These are phyloP conservation scores for Drymonia ruficornis DNA, from an alignment of 2,888 invertebrate species.

Conservation along the genomic window DNA sequence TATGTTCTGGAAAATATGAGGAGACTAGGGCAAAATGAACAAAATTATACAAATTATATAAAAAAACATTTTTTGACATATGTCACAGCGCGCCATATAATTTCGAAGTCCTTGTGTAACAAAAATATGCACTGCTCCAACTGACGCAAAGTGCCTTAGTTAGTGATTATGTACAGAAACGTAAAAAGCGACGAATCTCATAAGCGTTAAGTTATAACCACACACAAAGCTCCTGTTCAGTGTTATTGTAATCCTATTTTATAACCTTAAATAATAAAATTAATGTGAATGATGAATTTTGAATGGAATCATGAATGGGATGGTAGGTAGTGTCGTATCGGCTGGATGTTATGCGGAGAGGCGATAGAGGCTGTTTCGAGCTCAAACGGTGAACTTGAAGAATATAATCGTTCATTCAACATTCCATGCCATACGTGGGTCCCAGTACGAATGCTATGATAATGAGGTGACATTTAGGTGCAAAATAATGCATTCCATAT, in stretches of 20 bases:
- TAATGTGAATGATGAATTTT: constrained; percentile 20
- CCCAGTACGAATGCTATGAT: constrained; percentile 58
- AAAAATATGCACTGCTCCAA: constrained; percentile 30
- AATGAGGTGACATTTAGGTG: constrained; percentile 64
- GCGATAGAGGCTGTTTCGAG: constrained; percentile 12
- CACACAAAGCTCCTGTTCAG: constrained; percentile 67
- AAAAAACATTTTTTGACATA: neutral
- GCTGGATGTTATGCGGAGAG: constrained; percentile 10
- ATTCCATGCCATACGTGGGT: constrained; percentile 71
- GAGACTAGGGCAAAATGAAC: neutral
- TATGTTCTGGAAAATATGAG: neutral
- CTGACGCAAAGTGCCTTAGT: constrained; percentile 36
- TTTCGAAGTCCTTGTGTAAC: constrained; percentile 18
- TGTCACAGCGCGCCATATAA: constrained; percentile 4
- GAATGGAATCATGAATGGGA: constrained; percentile 24
- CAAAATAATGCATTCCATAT: constrained; percentile 62
- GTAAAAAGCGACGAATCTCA: constrained; percentile 27
- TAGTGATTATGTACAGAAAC: constrained; percentile 42
- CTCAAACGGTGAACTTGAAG: constrained; percentile 22
- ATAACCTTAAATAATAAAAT: constrained; percentile 27
- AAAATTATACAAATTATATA: neutral
- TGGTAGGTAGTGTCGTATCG: constrained; percentile 10
- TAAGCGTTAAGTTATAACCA: constrained; percentile 60
- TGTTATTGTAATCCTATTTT: constrained; percentile 27
- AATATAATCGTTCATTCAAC: constrained; percentile 58